A percentile compares a stretch with the other conserved stretches of the same genome.
Evolutionary conservation across 2,797 vertebrate genomes (phyloP).

Genomic region (Tamandua tetradactyla): DNA sequence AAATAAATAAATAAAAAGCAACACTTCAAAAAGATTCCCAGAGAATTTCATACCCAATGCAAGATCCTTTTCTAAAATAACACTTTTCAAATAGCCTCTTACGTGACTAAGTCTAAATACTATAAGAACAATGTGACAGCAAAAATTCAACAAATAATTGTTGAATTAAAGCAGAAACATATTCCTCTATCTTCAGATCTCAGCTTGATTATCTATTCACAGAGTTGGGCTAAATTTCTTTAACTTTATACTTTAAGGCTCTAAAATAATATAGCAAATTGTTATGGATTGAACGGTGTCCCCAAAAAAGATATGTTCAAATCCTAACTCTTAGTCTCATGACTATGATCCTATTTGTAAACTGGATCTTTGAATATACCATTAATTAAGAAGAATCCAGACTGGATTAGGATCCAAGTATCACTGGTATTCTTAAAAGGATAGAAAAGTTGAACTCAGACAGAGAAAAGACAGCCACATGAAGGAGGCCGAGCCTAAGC

Average conservation of each 20-base stretch:
- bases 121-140: background rate
- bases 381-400: too few species aligned
- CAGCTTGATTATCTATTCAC: background rate
- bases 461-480: too few species aligned
- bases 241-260: background rate
- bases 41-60: background rate
- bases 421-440: too few species aligned
- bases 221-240: background rate
- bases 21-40: background rate
- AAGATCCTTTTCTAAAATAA: background rate
- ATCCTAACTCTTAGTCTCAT: too few species aligned
- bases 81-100: background rate
- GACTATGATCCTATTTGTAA: too few species aligned
- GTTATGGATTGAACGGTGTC: too few species aligned
- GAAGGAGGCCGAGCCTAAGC: too few species aligned
- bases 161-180: background rate
- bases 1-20: background rate
- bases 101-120: background rate
- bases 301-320: too few species aligned
- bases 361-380: too few species aligned
- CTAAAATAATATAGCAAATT: background rate
- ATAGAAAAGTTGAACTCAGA: too few species aligned
- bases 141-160: background rate
- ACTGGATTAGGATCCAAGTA: too few species aligned
- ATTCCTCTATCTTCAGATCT: background rate